Percentiles rank a stretch among this genome's conserved stretches.
Evolutionary conservation across 2,888 invertebrate genomes (phyloP).

Genomic region (Operophtera brumata): DNA sequence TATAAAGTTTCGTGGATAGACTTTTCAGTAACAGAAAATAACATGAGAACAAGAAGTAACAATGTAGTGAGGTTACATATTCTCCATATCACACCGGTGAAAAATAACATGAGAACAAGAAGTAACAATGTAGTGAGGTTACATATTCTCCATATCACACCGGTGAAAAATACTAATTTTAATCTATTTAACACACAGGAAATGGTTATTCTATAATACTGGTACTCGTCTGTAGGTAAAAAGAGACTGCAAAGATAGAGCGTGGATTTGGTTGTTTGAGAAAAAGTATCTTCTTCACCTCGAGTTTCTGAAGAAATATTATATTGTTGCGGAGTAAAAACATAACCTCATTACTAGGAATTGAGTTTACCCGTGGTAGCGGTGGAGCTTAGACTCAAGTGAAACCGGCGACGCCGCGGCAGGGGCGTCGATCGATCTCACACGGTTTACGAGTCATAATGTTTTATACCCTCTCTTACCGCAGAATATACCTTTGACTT

Average conservation of each 20-base stretch:
- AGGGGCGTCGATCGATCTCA: constrained; percentile 70
- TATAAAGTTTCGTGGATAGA: no score
- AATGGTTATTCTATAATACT: neutral
- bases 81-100: no score
- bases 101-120: no score
- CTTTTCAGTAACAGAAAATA: neutral
- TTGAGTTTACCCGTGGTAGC: constrained; percentile 30
- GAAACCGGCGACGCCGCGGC: constrained; percentile 52
- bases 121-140: neutral
- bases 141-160: no score
- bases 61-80: neutral
- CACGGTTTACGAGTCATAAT: constrained; percentile 63
- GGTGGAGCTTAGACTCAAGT: constrained; percentile 25
- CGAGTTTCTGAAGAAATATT: neutral
- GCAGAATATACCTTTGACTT: constrained; percentile 29
- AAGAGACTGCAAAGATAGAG: neutral
- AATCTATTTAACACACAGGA: neutral
- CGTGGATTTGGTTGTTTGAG: neutral
- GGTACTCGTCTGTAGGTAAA: neutral
- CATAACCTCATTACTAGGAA: constrained; percentile 22
- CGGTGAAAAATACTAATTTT: neutral
- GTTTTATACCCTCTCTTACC: constrained; percentile 52
- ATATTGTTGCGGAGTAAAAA: constrained; percentile 10
- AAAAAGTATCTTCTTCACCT: neutral
- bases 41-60: neutral